These are phyloP conservation scores for Acipenser transmontanus DNA, from an alignment of 2,797 vertebrate genomes.

Conservation along the genomic window DNA sequence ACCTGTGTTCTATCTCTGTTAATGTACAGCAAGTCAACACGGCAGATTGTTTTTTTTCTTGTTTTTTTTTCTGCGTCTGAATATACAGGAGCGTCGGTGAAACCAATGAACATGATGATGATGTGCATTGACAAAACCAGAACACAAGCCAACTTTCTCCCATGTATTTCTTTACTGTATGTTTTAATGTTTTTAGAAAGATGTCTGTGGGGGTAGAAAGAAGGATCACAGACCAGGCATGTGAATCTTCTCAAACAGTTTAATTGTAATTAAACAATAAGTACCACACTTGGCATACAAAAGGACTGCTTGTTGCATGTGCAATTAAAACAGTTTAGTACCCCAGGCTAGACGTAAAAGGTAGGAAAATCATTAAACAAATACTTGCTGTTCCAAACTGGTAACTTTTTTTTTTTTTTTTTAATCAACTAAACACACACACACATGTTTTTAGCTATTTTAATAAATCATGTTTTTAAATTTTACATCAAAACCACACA, in stretches of 20 bases:
- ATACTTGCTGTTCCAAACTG: constrained; percentile 70
- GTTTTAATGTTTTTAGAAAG: too few relatives aligned
- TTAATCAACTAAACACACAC: constrained; percentile 67
- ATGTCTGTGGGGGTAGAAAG: background rate
- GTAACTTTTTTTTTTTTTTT: constrained; percentile 51
- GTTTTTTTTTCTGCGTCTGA: too few relatives aligned
- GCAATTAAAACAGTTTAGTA: constrained; percentile 78
- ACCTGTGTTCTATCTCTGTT: too few relatives aligned
- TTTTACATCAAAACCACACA: constrained; percentile 82
- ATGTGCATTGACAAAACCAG: too few relatives aligned
- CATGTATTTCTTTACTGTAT: too few relatives aligned
- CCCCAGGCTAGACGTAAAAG: constrained; percentile 62
- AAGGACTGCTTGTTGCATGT: constrained; percentile 82
- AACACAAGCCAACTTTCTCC: too few relatives aligned
- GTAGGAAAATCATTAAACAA: constrained; percentile 61
- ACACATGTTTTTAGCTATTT: constrained; percentile 62
- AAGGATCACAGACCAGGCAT: constrained; percentile 32
- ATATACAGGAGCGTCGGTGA: too few relatives aligned
- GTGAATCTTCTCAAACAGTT: constrained; percentile 79
- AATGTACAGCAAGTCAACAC: too few relatives aligned
- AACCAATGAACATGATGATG: too few relatives aligned
- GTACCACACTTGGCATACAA: constrained; percentile 84
- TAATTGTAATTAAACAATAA: constrained; percentile 88
- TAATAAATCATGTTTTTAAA: constrained; percentile 76
- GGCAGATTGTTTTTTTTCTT: too few relatives aligned